These are phyloP conservation scores for Megalurothrips usitatus DNA, from an alignment of 2,888 invertebrate species.

Conservation along the genomic window DNA sequence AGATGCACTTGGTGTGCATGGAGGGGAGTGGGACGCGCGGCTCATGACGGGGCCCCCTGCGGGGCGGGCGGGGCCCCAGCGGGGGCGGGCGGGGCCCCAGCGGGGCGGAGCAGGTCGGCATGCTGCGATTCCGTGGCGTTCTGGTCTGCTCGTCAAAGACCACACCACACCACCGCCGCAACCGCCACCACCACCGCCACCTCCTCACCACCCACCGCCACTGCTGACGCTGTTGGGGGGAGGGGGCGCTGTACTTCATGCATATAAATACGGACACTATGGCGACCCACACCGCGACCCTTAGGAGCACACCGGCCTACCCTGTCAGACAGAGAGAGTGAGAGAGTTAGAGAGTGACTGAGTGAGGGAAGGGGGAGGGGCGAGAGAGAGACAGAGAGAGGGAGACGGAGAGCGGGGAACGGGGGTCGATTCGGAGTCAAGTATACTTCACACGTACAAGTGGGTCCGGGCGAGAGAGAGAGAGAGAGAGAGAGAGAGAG, in stretches of 20 bases:
- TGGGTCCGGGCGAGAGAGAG: no score
- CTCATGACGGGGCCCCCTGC: no score
- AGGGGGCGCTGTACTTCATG: constrained; percentile 41
- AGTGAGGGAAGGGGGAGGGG: no score
- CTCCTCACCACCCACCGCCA: not conserved
- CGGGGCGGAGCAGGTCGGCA: not conserved
- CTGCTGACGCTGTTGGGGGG: constrained; percentile 31
- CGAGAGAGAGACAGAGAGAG: not conserved
- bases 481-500: no score
- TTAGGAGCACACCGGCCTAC: not conserved
- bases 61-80: no score
- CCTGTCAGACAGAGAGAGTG: constrained; percentile 5
- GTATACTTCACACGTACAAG: no score
- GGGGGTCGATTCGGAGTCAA: no score
- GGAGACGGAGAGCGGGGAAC: constrained; percentile 30
- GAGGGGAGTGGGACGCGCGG: not conserved
- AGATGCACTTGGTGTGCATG: no score
- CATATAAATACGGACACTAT: not conserved
- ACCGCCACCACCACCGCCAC: not conserved
- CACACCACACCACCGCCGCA: not conserved
- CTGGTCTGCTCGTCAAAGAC: not conserved
- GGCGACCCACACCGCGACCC: not conserved
- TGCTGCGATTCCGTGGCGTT: not conserved
- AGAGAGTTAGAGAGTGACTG: no score
- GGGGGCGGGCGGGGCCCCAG: no score